Conservation (phyloP, 2,113 vertebrate genomes). For the Typhlomys cinereus region DNA sequence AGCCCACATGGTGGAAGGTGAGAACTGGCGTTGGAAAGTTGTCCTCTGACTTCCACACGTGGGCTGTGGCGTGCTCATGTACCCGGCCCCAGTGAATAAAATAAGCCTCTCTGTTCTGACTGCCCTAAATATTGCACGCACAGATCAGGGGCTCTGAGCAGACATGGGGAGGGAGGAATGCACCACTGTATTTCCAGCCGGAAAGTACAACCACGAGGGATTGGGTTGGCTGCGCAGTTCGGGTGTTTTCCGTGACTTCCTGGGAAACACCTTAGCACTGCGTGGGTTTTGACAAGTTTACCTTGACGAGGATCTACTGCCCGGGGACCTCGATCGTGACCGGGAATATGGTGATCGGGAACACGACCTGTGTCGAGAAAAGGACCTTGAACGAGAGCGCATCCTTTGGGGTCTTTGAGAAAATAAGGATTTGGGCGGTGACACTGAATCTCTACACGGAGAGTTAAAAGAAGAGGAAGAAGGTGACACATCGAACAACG, state of each 20-base stretch:
- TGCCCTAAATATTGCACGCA: constrained; percentile 12
- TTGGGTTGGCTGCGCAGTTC: not conserved
- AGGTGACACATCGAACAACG: constrained; percentile 95
- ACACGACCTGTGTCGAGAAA: constrained; percentile 91
- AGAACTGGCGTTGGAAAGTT: too few relatives aligned
- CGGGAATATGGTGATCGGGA: constrained; percentile 93
- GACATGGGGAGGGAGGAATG: constrained; percentile 42
- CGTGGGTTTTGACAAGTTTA: constrained; percentile 80
- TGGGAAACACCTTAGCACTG: not conserved
- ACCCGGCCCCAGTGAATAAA: too few relatives aligned
- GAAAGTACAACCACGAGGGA: not conserved
- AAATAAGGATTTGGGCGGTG: constrained; percentile 93
- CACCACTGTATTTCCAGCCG: not conserved
- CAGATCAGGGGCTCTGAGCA: constrained; percentile 62
- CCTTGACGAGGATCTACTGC: constrained; percentile 94
- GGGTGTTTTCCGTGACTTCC: not conserved
- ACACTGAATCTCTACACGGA: constrained; percentile 94
- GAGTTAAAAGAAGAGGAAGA: constrained; percentile 96
- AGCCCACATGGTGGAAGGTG: too few relatives aligned
- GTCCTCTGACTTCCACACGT: too few relatives aligned
- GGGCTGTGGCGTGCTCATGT: too few relatives aligned
- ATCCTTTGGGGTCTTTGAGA: constrained; percentile 93
- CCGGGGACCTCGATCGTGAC: constrained; percentile 95
- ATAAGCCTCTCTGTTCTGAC: constrained; percentile 62
- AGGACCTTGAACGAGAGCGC: constrained; percentile 88